Evolutionary conservation across 2,888 invertebrate genomes (phyloP).

Genomic region (Leptarthrus brevirostris): DNA sequence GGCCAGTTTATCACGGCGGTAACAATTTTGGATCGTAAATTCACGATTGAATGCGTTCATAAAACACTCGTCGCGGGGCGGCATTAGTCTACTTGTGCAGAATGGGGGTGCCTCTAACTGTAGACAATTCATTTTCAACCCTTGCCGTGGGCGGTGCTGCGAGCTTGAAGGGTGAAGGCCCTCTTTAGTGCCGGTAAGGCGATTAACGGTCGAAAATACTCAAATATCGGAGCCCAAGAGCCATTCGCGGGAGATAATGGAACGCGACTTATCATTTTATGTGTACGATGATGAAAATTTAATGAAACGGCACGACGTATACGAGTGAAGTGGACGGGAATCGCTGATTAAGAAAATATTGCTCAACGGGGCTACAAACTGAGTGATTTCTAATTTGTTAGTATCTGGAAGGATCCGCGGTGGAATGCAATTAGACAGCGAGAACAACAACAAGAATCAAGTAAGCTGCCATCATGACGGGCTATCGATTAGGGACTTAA

Average conservation of each 20-base stretch:
- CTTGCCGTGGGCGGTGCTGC: not conserved
- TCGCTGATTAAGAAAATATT: slow-evolving; percentile 31
- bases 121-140: not conserved
- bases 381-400: slow-evolving; percentile 2
- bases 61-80: not conserved
- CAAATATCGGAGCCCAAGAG: slow-evolving; percentile 35
- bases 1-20: slow-evolving; percentile 16
- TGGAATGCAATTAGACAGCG: slow-evolving; percentile 25
- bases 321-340: not conserved
- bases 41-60: slow-evolving; percentile 34
- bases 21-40: slow-evolving; percentile 36
- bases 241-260: slow-evolving; percentile 42
- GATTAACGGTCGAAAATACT: slow-evolving; percentile 33
- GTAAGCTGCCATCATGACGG: not conserved
- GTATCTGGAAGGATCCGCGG: not conserved
- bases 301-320: not conserved
- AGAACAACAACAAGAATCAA: not conserved
- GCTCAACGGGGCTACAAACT: slow-evolving; percentile 5
- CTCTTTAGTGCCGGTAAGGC: slow-evolving; percentile 12
- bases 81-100: not conserved
- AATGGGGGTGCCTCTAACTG: not conserved
- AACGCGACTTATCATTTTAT: slow-evolving; percentile 45
- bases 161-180: not conserved
- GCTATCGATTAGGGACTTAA: slow-evolving; percentile 29
- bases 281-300: slow-evolving; percentile 43